Conservation (phyloP, 2,888 invertebrate species). For the Aporophyla nigra region DNA sequence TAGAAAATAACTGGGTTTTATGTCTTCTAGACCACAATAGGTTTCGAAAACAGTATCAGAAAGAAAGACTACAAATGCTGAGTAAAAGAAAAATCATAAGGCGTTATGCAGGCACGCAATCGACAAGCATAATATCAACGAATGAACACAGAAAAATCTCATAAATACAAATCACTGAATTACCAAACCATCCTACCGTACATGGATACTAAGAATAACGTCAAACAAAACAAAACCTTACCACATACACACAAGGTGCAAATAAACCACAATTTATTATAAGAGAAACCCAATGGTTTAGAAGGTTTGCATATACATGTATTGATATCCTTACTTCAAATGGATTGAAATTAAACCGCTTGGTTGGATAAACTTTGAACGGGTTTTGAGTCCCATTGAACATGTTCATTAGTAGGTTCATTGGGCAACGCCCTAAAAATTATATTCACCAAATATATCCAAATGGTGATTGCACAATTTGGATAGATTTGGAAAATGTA, state of each 20-base stretch:
- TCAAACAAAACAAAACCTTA: slow-evolving; percentile 18
- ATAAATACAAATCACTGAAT: neutral
- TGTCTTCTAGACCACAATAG: neutral
- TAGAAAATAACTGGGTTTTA: neutral
- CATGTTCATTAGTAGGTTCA: slow-evolving; percentile 47
- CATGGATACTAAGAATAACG: neutral
- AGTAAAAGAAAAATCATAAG: neutral
- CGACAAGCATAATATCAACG: neutral
- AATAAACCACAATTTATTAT: slow-evolving; percentile 18
- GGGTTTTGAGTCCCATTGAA: slow-evolving; percentile 4
- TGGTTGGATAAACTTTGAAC: slow-evolving; percentile 41
- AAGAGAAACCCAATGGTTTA: slow-evolving; percentile 43
- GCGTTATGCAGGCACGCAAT: neutral
- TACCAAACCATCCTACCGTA: neutral
- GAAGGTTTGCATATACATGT: slow-evolving; percentile 29
- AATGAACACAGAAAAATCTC: neutral
- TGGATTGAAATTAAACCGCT: slow-evolving; percentile 52
- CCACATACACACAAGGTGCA: neutral
- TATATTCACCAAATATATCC: too few relatives aligned
- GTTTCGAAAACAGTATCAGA: neutral
- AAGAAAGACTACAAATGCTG: neutral
- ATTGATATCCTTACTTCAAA: slow-evolving; percentile 47
- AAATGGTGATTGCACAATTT: neutral
- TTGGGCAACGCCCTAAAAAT: slow-evolving; percentile 14
- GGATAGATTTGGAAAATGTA: slow-evolving; percentile 2